Evolutionary conservation across 2,888 invertebrate genomes (phyloP).

Genomic region (Cephus sareptanus): DNA sequence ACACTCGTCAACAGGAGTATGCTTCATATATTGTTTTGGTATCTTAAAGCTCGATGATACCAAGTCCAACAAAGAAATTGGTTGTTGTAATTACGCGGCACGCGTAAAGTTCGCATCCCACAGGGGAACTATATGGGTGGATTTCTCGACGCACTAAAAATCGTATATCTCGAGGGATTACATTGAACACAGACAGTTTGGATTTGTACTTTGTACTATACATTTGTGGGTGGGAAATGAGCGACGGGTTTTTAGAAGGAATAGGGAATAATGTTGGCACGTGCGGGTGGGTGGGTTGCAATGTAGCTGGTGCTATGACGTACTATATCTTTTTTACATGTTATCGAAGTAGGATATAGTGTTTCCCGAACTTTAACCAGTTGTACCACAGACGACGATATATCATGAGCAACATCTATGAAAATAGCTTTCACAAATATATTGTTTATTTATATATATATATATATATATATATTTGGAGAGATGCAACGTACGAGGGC

Average conservation of each 20-base stretch:
- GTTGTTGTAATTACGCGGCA: neutral
- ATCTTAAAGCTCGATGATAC: neutral
- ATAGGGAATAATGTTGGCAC: neutral
- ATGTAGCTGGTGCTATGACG: slow-evolving; percentile 17
- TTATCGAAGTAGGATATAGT: slow-evolving; percentile 2
- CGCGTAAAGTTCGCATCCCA: neutral
- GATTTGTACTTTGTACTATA: slow-evolving; percentile 34
- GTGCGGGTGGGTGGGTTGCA: slow-evolving; percentile 25
- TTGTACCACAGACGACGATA: neutral
- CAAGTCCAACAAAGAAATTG: neutral
- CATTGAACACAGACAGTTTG: slow-evolving; percentile 35
- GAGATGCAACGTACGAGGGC: neutral
- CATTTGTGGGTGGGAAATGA: slow-evolving; percentile 22
- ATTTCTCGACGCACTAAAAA: neutral
- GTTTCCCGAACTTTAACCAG: neutral
- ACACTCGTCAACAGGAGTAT: neutral
- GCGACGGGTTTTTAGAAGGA: neutral
- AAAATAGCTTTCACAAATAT: neutral
- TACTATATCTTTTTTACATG: slow-evolving; percentile 7
- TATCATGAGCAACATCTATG: neutral
- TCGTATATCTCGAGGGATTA: slow-evolving; percentile 17
- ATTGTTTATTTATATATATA: neutral
- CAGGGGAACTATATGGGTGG: neutral
- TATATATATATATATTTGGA: neutral
- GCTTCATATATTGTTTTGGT: neutral